Evolutionary conservation across 2,888 invertebrate genomes (phyloP), one percentile per base, ranked within the genome.

Genomic region (Meloe dianella): DNA sequence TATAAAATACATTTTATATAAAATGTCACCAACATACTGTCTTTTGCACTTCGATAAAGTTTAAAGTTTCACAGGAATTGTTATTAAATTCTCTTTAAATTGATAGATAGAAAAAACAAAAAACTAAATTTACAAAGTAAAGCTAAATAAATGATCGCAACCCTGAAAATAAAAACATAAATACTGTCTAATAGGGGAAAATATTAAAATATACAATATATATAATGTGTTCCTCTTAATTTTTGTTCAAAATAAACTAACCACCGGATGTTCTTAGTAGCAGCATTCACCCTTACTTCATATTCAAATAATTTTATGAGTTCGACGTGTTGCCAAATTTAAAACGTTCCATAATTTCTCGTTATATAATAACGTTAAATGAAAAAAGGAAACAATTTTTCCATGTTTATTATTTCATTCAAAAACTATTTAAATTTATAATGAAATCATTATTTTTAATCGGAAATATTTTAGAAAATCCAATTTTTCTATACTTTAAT

Each of bases 21-120:
- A 76, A 75, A 76, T 74, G 76, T 76, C 76, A 76, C 72, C 65
- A 74, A 71, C 76, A 76, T 71, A 71, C 71, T 76, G 76, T 74
- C 71, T 76, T 71, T 32, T 6, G 32, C 32, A 32, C 32, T 32
- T 10, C 10, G 32, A n/a, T n/a, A n/a, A n/a, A 32, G 32, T 32
- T 32, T 32, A n/a, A n/a, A n/a, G 2, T 32, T 32, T 32, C 2
- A 27, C 4, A 27, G 4, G 7, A 32, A 32, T 5, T 32, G 2
- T 17, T 41, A 41, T 41, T 17, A 41, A n/a, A 41, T n/a, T 17
- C n/a, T 41, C 12, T n/a, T 41, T 1, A 41, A 17, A 10, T n/a
- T 7, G n/a, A 41, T 41, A 41, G n/a, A n/a, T n/a, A 41, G 27
- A 27, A 27, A 4, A 2, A 27, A 27, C n/a, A 7, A 41, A 7